Percentiles rank a stretch among this genome's conserved stretches.
Conservation (phyloP, 2,888 invertebrate species). For the Quadriops clusia region DNA sequence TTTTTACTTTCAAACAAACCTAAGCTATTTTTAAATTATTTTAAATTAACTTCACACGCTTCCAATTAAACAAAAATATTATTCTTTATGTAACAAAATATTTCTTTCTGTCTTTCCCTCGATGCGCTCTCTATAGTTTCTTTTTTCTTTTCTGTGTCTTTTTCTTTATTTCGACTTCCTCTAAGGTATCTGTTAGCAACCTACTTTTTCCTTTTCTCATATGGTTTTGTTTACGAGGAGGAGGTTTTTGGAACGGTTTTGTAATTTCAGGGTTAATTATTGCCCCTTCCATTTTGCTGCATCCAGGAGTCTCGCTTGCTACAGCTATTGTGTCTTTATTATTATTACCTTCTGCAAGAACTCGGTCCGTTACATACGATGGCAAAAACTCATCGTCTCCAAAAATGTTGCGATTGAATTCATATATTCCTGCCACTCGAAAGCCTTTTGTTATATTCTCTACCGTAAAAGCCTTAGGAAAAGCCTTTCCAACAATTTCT, state of each 20-base stretch:
- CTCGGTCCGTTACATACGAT: conserved; percentile 12
- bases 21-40: no score
- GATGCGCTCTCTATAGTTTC: background rate
- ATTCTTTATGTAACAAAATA: no score
- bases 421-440: conserved; percentile 15
- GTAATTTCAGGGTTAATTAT: background rate
- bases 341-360: background rate
- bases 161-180: background rate
- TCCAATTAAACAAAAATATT: no score
- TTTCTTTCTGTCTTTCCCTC: no score
- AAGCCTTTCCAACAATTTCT: background rate
- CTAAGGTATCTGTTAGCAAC: background rate
- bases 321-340: background rate
- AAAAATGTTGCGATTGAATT: conserved; percentile 14
- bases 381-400: conserved; percentile 12
- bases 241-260: background rate
- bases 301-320: background rate
- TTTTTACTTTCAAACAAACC: no score
- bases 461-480: background rate
- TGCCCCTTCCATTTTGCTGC: background rate
- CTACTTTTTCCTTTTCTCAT: conserved; percentile 1
- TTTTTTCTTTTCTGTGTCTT: background rate
- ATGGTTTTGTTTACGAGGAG: background rate
- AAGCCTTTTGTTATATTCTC: conserved; percentile 15
- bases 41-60: no score